Base-by-base conservation (phyloP, 2,797 vertebrate genomes). In the Zenarchopterus dispar region DNA sequence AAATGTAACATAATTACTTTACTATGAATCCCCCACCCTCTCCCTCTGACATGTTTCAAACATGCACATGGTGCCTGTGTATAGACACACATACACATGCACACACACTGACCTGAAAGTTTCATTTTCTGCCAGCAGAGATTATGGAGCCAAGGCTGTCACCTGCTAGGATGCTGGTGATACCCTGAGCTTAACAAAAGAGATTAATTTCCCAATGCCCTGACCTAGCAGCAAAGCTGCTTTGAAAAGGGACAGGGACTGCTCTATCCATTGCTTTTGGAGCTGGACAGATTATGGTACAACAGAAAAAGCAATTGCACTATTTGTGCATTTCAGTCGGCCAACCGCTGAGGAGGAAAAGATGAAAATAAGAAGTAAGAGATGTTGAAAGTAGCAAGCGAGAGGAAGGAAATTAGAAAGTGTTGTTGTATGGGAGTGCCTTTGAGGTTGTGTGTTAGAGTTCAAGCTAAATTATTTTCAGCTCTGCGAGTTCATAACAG, bases 301-400 rank as follows among this genome's bases (percentile, higher is more conserved):
- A 84, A 88, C 86, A 91, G 88, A 88, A 89, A 90, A 92, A 90
- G 88, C 85, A 89, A 91, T 90, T 90, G 85, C 78, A 73, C 83
- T 78, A 84, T 89, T 89, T 89, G 85, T 85, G 86, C 73, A 84
- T 86, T 87, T 85, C 77, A 70, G 69, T 80, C 71, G 63, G 76
- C 79, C 78, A 56, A 79, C 85, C 80, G 45, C 54, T 53, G 63
- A 21, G 44, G 55, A 50, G 44, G 56, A 47, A 66, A 61, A 2
- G 53, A 81, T 78, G 78, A 68, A 83, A 88, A 78, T 68, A 55
- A 62, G 68, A 77, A 46, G 60, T 56, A 28, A 39, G 61, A 77
- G 23, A 70, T 73, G 64, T 66, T 76, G 67, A 77, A 73, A 79
- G 73, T 57, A 43, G 62, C 41, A 48, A 62, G 51, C 13, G 45